These are phyloP conservation scores for Sebastes vulpes DNA, from an alignment of 2,797 vertebrate genomes.

Conservation along the genomic window DNA sequence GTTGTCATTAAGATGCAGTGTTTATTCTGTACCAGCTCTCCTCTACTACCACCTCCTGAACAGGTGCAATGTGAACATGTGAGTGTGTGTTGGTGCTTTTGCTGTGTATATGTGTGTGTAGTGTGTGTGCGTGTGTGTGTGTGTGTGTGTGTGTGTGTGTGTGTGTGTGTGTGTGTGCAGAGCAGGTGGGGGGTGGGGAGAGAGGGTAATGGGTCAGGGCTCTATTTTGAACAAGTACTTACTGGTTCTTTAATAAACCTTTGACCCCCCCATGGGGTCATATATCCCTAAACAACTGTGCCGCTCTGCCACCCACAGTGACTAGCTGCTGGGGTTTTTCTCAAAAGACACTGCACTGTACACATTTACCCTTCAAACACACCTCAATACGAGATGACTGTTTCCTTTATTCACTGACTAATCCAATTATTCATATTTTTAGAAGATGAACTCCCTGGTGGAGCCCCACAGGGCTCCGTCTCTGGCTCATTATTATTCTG, in stretches of 20 bases:
- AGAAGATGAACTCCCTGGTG: neutral
- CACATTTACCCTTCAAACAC: conserved; percentile 26
- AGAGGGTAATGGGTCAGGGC: conserved; percentile 54
- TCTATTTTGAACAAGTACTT: conserved; percentile 81
- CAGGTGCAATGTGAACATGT: conserved; percentile 29
- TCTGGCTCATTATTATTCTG: conserved; percentile 28
- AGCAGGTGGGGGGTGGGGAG: conserved; percentile 68
- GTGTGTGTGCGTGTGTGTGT: conserved; percentile 7
- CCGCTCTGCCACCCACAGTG: conserved; percentile 68
- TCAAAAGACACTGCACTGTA: conserved; percentile 9
- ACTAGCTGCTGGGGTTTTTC: neutral
- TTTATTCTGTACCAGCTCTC: neutral
- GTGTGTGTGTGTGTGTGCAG: conserved; percentile 1
- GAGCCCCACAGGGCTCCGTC: conserved; percentile 12
- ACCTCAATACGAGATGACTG: neutral
- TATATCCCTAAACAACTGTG: conserved; percentile 74
- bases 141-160: conserved; percentile 2
- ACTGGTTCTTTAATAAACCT: conserved; percentile 77
- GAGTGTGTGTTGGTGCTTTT: conserved; percentile 2
- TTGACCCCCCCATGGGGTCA: conserved; percentile 71
- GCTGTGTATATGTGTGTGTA: neutral
- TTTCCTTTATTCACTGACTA: conserved; percentile 16
- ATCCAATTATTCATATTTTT: conserved; percentile 35
- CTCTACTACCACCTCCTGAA: neutral
- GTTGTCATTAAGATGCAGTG: neutral